Evolutionary conservation across 2,113 vertebrate genomes (phyloP), one percentile per base, ranked within the genome.

Genomic region (Psophia crepitans): DNA sequence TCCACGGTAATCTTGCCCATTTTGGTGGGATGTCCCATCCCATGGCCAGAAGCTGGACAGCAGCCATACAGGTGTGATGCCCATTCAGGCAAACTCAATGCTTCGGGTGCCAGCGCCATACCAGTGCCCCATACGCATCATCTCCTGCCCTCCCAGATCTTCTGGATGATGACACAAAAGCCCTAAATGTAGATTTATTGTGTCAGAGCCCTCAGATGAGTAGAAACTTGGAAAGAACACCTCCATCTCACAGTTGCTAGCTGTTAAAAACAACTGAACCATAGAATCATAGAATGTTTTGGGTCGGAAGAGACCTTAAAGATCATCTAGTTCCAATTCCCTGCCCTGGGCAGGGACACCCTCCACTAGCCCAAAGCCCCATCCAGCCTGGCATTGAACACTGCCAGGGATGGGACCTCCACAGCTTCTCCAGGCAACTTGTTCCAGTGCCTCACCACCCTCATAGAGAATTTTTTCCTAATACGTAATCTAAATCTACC

Each of bases 21-120:
- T 60, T 64, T 51, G 35, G 35, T 60, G 68, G 75, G 65, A 49
- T 35, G 43, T 27, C 11, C 35, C 32, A 21, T 26, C 28, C 48
- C 57, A 17, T 19, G 41, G 51, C 18, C 49, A 21, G 58, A 44
- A 80, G 9, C 30, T 35, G 78, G 35, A 63, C 51, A 71, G 70
- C 82, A 88, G 54, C 65, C 16, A 3, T 12, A 13, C 26, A 23
- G 43, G 6, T 32, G 41, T 35, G 69, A 33, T 78, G 74, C 56
- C 56, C 5, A 0, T 48, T 83, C 46, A 27, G 63, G 79, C 53
- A 75, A 39, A 9, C n/a, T 51, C 43, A 32, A 39, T 10, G 23
- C 32, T 33, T 0, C 1, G 27, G 16, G 24, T 51, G 9, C 21
- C 17, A 33, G 4, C 0, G 1, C 54, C 41, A 32, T 54, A n/a